Conservation (phyloP, 2,113 vertebrate genomes). For the Engystomops pustulosus region DNA sequence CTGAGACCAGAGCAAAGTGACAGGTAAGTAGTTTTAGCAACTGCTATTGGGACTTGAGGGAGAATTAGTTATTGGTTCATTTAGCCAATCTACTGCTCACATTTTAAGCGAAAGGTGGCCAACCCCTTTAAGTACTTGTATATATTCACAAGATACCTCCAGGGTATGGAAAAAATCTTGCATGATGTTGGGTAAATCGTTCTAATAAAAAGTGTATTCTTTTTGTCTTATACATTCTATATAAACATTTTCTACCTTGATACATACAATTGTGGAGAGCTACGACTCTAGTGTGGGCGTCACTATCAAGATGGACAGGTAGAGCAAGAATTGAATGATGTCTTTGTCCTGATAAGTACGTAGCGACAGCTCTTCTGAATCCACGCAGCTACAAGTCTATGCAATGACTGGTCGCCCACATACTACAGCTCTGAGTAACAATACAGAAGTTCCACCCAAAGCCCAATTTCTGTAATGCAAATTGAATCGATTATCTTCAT, state of each 20-base stretch:
- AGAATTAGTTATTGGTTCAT: too few relatives aligned
- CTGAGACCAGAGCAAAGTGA: too few relatives aligned
- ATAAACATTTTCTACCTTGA: not conserved
- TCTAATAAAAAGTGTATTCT: not conserved
- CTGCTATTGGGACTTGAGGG: too few relatives aligned
- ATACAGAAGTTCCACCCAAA: slow-evolving; percentile 26
- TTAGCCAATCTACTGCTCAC: too few relatives aligned
- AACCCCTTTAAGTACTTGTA: too few relatives aligned
- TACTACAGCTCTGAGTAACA: slow-evolving; percentile 1
- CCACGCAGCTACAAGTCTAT: not conserved
- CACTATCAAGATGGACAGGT: not conserved
- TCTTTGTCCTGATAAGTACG: slow-evolving; percentile 1
- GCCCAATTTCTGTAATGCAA: not conserved
- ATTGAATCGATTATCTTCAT: slow-evolving; percentile 1
- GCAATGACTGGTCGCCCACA: slow-evolving; percentile 16
- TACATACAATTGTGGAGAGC: not conserved
- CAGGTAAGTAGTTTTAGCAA: too few relatives aligned
- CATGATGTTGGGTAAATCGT: not conserved
- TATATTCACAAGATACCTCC: too few relatives aligned
- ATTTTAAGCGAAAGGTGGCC: too few relatives aligned
- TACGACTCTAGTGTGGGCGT: not conserved
- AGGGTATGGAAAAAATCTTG: not conserved
- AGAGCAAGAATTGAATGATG: not conserved
- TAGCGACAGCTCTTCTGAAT: not conserved
- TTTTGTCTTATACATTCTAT: not conserved